Percentiles rank a stretch among this genome's conserved stretches.
Conservation (phyloP, 64 coral and sea anemone genomes). For the Hydrozoanthus tunicans region DNA sequence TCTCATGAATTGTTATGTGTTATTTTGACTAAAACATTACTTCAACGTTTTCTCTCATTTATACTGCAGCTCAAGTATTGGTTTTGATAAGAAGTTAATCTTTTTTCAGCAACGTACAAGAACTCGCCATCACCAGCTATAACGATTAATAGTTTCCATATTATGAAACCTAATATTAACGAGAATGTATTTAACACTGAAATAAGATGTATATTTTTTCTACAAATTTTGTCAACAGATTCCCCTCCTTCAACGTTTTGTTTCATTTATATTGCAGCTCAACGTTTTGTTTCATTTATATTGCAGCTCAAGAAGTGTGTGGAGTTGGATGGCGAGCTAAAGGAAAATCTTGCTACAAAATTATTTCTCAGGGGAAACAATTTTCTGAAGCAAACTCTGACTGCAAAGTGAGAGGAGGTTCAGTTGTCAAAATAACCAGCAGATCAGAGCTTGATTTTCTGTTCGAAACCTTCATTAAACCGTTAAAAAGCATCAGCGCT, state of each 20-base stretch:
- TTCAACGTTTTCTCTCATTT: no score
- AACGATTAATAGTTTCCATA: no score
- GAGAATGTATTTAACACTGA: no score
- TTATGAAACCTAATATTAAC: no score
- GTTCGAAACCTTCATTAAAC: conserved; percentile 62
- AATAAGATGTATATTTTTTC: no score
- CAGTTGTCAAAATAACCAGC: conserved; percentile 53
- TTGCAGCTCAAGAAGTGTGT: conserved; percentile 68
- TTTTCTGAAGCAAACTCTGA: conserved; percentile 40
- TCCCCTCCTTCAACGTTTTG: not conserved
- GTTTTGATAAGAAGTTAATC: not conserved
- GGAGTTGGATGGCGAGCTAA: conserved; percentile 71
- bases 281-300: not conserved
- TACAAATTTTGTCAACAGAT: no score
- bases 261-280: not conserved
- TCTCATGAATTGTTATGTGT: no score
- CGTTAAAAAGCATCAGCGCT: conserved; percentile 64
- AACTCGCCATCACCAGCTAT: no score
- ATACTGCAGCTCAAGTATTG: not conserved
- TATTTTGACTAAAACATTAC: no score
- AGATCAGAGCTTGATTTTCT: conserved; percentile 57
- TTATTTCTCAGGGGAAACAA: conserved; percentile 24
- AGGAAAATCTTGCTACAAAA: conserved; percentile 64
- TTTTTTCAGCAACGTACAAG: no score
- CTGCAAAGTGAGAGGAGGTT: conserved; percentile 29